Evolutionary conservation across 2,113 vertebrate species (phyloP).

Genomic region (Cervus canadensis): DNA sequence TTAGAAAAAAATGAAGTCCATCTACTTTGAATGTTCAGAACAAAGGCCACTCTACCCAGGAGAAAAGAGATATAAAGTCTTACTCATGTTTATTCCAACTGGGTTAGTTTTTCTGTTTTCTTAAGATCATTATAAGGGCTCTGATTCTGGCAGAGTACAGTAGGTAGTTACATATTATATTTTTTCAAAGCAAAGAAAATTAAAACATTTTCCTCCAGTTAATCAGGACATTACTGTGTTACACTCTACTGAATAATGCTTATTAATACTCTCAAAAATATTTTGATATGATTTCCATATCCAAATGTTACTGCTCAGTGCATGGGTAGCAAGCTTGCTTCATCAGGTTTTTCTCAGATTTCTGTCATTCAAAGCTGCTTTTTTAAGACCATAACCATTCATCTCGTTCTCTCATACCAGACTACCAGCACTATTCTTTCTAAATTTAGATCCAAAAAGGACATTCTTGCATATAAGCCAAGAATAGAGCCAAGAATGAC

Average conservation of each 20-base stretch:
- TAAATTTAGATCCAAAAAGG: not conserved
- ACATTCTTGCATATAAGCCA: not conserved
- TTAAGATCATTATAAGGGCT: conserved; percentile 7
- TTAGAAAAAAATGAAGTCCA: conserved; percentile 7
- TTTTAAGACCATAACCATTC: not conserved
- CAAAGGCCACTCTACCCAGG: conserved; percentile 26
- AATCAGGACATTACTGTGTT: not conserved
- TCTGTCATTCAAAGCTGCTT: not conserved
- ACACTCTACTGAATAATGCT: not conserved
- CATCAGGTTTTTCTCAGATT: not conserved
- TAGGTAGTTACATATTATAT: not conserved
- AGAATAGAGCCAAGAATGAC: not conserved
- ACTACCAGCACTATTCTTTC: not conserved
- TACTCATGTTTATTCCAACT: conserved; percentile 42
- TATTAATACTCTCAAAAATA: conserved; percentile 22
- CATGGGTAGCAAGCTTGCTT: not conserved
- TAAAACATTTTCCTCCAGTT: not conserved
- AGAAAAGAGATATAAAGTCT: conserved; percentile 50
- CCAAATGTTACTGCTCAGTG: not conserved
- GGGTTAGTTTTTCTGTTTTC: conserved; percentile 24
- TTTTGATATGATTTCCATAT: conserved; percentile 11
- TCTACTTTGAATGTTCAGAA: conserved; percentile 35
- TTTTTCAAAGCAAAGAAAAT: conserved; percentile 14
- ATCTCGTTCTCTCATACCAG: not conserved
- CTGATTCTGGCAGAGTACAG: not conserved